These are phyloP conservation scores for Alectoris magna DNA, from an alignment of 2,797 vertebrate genomes.

Conservation along the genomic window DNA sequence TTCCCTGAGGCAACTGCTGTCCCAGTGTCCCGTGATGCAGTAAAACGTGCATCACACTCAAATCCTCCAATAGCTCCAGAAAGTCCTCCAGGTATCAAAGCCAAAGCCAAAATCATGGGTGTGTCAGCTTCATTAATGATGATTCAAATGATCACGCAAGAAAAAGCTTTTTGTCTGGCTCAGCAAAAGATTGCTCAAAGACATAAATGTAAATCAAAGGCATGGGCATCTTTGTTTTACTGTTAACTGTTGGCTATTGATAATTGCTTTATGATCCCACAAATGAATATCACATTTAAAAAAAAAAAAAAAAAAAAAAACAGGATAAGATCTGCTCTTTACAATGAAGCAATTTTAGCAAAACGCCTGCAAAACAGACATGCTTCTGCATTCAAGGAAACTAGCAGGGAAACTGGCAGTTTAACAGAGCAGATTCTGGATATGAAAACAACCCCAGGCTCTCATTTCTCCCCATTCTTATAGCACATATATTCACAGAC, in stretches of 20 bases:
- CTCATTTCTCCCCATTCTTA: neutral
- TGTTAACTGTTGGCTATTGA: constrained; percentile 17
- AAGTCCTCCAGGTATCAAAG: constrained; percentile 46
- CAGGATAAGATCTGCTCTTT: neutral
- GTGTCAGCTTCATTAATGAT: constrained; percentile 30
- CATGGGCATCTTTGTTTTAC: constrained; percentile 3
- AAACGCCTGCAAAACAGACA: constrained; percentile 44
- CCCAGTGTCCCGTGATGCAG: neutral
- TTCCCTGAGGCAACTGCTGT: constrained; percentile 22
- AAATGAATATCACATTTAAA: neutral
- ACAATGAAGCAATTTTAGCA: constrained; percentile 10
- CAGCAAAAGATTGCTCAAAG: constrained; percentile 8
- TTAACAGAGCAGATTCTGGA: constrained; percentile 4
- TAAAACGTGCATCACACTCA: constrained; percentile 38
- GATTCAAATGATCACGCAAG: constrained; percentile 27
- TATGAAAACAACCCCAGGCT: neutral
- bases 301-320: neutral
- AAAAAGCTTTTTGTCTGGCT: neutral
- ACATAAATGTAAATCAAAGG: constrained; percentile 49
- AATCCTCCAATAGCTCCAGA: constrained; percentile 12
- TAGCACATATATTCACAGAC: neutral
- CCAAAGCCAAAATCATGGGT: constrained; percentile 46
- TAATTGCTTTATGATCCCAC: neutral
- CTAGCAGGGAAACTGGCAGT: neutral
- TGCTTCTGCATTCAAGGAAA: constrained; percentile 9